Base-by-base conservation (phyloP, 2,888 invertebrate species). In the Synanthedon vespiformis region DNA sequence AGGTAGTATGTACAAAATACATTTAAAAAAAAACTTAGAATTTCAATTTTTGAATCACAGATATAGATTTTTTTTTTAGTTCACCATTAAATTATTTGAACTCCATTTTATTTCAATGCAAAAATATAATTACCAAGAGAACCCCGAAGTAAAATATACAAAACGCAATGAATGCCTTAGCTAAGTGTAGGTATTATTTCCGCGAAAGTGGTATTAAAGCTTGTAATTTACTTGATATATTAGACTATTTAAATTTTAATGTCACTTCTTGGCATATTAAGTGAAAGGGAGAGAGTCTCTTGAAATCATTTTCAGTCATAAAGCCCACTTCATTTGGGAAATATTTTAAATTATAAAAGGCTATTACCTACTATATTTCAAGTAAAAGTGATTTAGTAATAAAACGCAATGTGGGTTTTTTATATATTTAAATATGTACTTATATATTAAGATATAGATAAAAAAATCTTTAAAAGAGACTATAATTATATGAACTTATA, bases 201-300 rank as follows among this genome's bases (percentile, higher is more conserved):
- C 58, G 54, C 59, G 61, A 58, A 61, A 62, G 59, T 58, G 61
- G 61, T 61, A 61, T 64, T 65, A 62, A 63, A 60, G 61, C 59
- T 57, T 58, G 61, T 63, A 64, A 67, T 67, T 67, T 63, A 54
- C 50, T 61, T 67, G 64, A 69, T 66, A 64, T 67, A 67, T 63
- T 64, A 64, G 62, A 60, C 65, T 61, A 69, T 68, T 70, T 68
- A 60, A 70, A 68, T 65, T 68, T 62, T 60, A 70, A 65, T 66
- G 63, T 62, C 61, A 65, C 61, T 62, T 63, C 56, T 56, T 60
- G 55, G 56, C 56, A 61, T 63, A 62, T 62, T 60, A 64, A 61
- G 58, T 61, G 34, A 34, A 59, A 60, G 60, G 55, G 56, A 55
- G 56, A 55, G 41, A 55, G 55, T 57, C 60, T 53, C 54, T 63